These are phyloP conservation scores for Gopherus flavomarginatus DNA, from an alignment of 2,113 vertebrate species.

Conservation along the genomic window DNA sequence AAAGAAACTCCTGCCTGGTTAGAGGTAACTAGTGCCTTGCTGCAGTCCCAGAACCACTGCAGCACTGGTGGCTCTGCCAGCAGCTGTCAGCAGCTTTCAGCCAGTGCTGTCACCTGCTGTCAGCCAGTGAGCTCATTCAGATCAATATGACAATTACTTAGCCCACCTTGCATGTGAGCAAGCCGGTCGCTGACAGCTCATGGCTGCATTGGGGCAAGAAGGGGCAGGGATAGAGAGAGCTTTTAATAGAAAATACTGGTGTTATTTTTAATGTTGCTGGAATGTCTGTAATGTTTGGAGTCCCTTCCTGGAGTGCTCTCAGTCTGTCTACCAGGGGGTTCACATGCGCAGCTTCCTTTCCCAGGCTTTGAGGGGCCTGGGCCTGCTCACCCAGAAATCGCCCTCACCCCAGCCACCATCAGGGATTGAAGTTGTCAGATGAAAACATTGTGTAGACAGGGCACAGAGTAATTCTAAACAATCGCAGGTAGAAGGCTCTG, in stretches of 20 bases:
- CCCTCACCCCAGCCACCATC: not conserved
- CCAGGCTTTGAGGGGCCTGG: not conserved
- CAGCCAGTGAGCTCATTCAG: not conserved
- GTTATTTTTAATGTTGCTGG: not conserved
- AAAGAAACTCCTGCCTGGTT: not conserved
- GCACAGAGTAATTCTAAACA: not conserved
- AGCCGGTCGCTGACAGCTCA: not conserved
- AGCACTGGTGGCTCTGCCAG: not conserved
- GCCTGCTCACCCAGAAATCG: not conserved
- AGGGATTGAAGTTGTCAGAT: not conserved
- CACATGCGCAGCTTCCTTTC: not conserved
- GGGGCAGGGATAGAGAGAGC: not conserved
- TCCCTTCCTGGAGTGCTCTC: not conserved
- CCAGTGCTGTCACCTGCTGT: not conserved
- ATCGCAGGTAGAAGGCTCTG: not conserved
- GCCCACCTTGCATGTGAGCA: not conserved
- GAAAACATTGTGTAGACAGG: not conserved
- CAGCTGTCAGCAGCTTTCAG: not conserved
- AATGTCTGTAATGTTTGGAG: not conserved
- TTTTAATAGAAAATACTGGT: not conserved
- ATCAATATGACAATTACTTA: not conserved
- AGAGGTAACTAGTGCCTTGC: not conserved
- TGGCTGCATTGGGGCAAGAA: not conserved
- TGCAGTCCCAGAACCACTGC: not conserved
- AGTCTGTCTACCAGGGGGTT: not conserved